phyloP scores from a whole-genome alignment of 64 coral and sea anemone species.

The Trachythela sp. region DNA sequence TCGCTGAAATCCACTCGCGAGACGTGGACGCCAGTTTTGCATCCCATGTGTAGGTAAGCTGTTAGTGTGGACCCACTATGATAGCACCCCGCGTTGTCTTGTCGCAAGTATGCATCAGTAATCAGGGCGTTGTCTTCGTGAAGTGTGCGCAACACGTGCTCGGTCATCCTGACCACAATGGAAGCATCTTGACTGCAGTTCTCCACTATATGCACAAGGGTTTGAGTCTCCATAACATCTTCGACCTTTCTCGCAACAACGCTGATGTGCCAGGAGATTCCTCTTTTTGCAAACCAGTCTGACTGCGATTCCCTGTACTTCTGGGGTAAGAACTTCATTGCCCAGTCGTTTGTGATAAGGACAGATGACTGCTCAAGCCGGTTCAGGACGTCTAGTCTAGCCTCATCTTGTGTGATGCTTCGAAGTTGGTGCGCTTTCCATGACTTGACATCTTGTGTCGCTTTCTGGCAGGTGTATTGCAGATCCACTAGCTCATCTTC shows the following conservation, averaged over 20 bases:
- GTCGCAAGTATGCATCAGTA: constrained; percentile 11
- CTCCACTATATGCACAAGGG: constrained; percentile 34
- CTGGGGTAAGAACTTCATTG: constrained; percentile 24
- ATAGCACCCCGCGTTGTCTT: constrained; percentile 56
- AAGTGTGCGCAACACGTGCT: constrained; percentile 36
- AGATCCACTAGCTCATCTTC: constrained; percentile 28
- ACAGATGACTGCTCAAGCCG: constrained; percentile 19
- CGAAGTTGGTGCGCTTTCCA: constrained; percentile 34
- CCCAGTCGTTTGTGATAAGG: constrained; percentile 7
- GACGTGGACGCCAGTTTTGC: neutral
- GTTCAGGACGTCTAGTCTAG: constrained; percentile 23
- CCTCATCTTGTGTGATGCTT: constrained; percentile 19
- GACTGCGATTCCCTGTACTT: constrained; percentile 11
- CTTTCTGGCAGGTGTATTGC: constrained; percentile 26
- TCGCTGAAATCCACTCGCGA: neutral
- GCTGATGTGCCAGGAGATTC: neutral
- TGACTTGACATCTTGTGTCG: constrained; percentile 15
- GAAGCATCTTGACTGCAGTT: constrained; percentile 27
- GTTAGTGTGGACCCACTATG: constrained; percentile 7
- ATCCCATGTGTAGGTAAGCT: neutral
- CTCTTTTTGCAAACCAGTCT: constrained; percentile 25
- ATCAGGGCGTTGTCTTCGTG: constrained; percentile 35
- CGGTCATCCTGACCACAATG: constrained; percentile 22
- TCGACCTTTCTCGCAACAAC: neutral
- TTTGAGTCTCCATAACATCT: constrained; percentile 18